These are phyloP conservation scores for Ooceraea biroi DNA, from an alignment of 1,140 invertebrate genomes.

Conservation along the genomic window DNA sequence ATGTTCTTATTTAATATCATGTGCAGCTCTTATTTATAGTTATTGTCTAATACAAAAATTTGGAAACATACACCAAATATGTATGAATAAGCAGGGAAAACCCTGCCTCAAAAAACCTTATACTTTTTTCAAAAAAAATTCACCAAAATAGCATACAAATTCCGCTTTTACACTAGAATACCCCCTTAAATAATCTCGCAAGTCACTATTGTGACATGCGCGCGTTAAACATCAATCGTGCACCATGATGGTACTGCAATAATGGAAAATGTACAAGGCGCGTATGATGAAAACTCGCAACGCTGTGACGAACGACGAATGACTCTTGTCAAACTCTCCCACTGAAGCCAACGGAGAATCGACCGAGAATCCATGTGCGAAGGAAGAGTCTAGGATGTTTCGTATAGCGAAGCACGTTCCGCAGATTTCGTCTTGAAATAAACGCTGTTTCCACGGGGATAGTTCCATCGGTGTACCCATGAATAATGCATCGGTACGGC, in stretches of 20 bases:
- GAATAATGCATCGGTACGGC: slow-evolving; percentile 32
- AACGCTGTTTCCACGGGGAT: background rate
- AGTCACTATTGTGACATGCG: slow-evolving; percentile 45
- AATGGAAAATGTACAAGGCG: background rate
- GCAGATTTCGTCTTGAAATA: slow-evolving; percentile 18
- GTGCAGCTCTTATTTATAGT: too few species aligned
- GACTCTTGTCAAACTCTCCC: slow-evolving; percentile 22
- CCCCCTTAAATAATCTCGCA: slow-evolving; percentile 42
- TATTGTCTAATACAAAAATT: too few species aligned
- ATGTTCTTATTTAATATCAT: too few species aligned
- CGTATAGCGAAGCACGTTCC: background rate
- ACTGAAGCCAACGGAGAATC: background rate
- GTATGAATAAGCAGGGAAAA: too few species aligned
- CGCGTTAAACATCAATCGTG: slow-evolving; percentile 15
- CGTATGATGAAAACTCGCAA: background rate
- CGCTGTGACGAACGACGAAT: background rate
- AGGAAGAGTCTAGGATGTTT: background rate
- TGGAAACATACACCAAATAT: too few species aligned
- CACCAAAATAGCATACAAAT: too few species aligned
- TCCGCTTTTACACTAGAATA: too few species aligned
- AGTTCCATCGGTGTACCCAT: background rate
- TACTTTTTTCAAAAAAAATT: too few species aligned
- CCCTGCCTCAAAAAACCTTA: too few species aligned
- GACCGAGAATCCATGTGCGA: background rate
- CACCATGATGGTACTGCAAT: slow-evolving; percentile 1